Conservation (phyloP, 2,113 vertebrate species). For the Paramormyrops kingsleyae region DNA sequence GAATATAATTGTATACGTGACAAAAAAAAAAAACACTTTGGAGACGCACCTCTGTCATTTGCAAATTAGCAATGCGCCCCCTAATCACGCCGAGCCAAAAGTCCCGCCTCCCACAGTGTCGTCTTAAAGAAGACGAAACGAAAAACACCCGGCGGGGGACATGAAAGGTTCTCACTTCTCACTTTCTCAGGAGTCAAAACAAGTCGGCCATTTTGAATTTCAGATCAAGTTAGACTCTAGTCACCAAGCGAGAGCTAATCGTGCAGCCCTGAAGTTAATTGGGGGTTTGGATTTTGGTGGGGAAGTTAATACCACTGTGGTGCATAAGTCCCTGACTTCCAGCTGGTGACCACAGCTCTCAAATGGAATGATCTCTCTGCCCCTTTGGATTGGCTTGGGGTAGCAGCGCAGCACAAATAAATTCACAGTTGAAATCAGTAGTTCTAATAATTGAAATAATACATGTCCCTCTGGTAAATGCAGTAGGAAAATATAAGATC, state of each 20-base stretch:
- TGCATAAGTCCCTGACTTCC: not conserved
- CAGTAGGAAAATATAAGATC: not conserved
- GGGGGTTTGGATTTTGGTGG: not conserved
- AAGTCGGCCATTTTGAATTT: constrained; percentile 24
- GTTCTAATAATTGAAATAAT: not conserved
- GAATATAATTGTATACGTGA: not conserved
- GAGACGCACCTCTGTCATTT: no score
- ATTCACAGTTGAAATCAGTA: not conserved
- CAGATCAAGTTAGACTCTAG: constrained; percentile 35
- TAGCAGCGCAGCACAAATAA: not conserved
- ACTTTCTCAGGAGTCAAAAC: constrained; percentile 49
- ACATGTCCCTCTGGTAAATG: not conserved
- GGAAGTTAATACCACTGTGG: not conserved
- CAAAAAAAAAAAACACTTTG: not conserved
- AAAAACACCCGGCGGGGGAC: constrained; percentile 23
- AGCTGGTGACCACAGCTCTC: not conserved
- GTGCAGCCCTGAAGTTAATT: not conserved
- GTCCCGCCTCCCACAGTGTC: not conserved
- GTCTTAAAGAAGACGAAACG: not conserved
- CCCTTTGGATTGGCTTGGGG: not conserved
- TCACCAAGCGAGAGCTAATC: constrained; percentile 21
- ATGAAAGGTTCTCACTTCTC: constrained; percentile 35
- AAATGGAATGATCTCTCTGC: not conserved
- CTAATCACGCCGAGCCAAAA: not conserved
- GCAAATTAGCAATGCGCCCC: not conserved